Base-by-base conservation (phyloP, 1,140 invertebrate species). In the Oreohelix idahoensis region DNA sequence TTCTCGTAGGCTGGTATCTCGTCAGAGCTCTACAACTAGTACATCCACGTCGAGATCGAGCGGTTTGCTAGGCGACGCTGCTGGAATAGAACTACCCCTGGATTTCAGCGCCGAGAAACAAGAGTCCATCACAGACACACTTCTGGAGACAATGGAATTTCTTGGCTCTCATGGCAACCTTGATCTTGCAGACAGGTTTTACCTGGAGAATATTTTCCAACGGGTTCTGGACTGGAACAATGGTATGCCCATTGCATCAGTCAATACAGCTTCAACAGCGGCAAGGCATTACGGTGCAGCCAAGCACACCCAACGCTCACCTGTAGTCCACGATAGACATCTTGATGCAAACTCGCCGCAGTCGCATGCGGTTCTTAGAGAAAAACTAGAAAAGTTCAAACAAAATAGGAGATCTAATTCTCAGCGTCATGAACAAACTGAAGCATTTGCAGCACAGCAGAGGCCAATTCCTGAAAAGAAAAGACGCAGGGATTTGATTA, bases 21-120 rank as follows among this genome's bases (percentile, higher is more conserved):
- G 85, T 13, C 85, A 86, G 58, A 86, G 82, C 76, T 86, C 85
- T 8, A 84, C 79, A 13, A 86, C 82, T 8, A 86, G 85, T 58
- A 86, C 79, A 10, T 86, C 85, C 29, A 86, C 83, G 26, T 79
- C 74, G 63, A 81, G 79, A 70, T 83, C 75, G 36, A 86, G 53
- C 70, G 75, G 53, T 66, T 11, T 79, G 58, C 0, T 63, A 0
- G 23, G 53, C 36, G 77, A 79, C n/a, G 49, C 23, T 17, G 15
- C 35, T 23, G 20, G n/a, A 39, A 10, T 39, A 0, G 84, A 75
- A 38, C 42, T 53, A 17, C 42, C 45, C 29, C 38, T 29, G 11
- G 79, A 81, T 10, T 58, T 81, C 20, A 32, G 70, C 63, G 23
- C 53, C 51, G 15, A 42, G 36, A 69, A 35, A 11, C 36, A 17